Conservation (phyloP, 2,113 vertebrate genomes). For the Cochlearius cochlearius region DNA sequence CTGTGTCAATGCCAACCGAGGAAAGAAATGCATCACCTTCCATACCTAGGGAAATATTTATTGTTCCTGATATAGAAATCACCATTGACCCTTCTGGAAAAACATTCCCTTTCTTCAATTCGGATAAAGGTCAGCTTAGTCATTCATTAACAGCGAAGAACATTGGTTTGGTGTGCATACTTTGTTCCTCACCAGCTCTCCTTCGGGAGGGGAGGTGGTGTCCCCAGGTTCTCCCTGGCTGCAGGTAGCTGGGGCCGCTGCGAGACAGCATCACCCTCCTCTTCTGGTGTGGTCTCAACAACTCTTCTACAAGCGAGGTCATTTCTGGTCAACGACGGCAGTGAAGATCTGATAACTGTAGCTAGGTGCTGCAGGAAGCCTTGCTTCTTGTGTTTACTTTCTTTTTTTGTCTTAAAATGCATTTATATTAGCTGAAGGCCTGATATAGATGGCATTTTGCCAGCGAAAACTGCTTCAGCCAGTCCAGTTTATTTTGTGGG, state of each 20-base stretch:
- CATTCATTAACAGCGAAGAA: constrained; percentile 3
- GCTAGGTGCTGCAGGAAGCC: background rate
- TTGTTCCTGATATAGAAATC: background rate
- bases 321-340: fast-evolving
- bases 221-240: background rate
- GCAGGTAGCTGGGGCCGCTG: background rate
- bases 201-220: fast-evolving
- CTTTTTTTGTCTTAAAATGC: background rate
- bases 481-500: background rate
- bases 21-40: background rate
- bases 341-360: background rate
- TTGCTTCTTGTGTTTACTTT: background rate
- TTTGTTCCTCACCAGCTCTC: background rate
- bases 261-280: fast-evolving
- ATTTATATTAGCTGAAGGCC: background rate
- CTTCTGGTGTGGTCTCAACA: background rate
- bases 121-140: constrained; percentile 37
- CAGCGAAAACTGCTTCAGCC: background rate
- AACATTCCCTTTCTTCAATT: background rate
- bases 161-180: background rate
- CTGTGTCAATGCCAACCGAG: background rate
- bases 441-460: background rate
- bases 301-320: background rate
- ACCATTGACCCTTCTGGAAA: background rate
- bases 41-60: background rate